Base-by-base conservation (phyloP, 2,888 invertebrate genomes). In the Onthophagus sagittarius region DNA sequence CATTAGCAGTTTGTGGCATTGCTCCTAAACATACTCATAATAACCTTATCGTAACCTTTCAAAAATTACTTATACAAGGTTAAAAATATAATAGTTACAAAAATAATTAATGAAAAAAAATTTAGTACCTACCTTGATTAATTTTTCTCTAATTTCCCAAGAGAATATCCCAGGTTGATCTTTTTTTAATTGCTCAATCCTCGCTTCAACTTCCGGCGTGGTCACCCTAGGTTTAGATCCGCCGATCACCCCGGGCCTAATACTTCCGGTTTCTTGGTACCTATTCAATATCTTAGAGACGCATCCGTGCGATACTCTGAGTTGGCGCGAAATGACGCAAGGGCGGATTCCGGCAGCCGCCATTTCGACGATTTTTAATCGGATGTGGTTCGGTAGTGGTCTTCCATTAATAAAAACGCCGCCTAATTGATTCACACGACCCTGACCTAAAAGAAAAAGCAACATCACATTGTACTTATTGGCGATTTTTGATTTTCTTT, bases 321-420 rank as follows among this genome's bases (percentile, higher is more conserved):
- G 88, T 83, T 98, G 96, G 4, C 98, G 89, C 39, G 97, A 97
- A 83, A 99, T 99, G 80, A 97, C 96, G 84, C 98, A 99, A 9
- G 98, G 98, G 70, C 98, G 88, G 3, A 98, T 92, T 2, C 98
- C 98, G 0, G 94, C 93, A 1, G 96, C 95, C 0, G 98, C 98
- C 94, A 99, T 93, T 87, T 98, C 96, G 64, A 99, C 96, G 79
- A 99, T 99, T 88, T 96, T 95, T 81, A 96, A 87, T 9, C 98
- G 91, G 80, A 97, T 95, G 86, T 98, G 96, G 85, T 97, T 97
- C 11, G 99, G 98, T 76, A 99, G 88, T 0, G 98, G 98, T 32
- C 98, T 91, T 0, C 99, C 99, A 86, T 99, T 99, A 86, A 98
- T 98, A 87, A 98, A 98, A 63, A 98, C 97, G 63, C 98, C 98